Conservation (phyloP, 2,797 vertebrate genomes). For the Cyprinodon diabolis region DNA sequence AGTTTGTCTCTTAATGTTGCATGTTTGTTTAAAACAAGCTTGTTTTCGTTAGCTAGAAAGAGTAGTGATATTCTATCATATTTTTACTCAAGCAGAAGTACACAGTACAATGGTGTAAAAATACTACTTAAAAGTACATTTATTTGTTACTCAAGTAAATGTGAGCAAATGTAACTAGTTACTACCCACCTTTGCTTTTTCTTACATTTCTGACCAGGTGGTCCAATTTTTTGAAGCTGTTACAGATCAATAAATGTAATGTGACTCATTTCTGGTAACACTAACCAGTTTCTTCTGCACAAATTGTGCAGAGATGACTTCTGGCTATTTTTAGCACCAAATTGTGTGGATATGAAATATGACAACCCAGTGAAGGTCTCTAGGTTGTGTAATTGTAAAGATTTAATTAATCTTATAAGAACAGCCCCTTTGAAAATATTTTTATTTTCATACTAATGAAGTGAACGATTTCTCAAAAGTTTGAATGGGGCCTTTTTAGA, state of each 20-base stretch:
- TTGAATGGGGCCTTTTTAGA: background rate
- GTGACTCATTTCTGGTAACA: background rate
- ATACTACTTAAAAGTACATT: no score
- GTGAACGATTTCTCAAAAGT: background rate
- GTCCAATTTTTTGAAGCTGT: background rate
- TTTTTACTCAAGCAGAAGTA: no score
- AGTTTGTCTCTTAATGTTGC: no score
- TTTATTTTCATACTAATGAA: background rate
- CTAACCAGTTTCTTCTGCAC: conserved; percentile 4
- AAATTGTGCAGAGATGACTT: background rate
- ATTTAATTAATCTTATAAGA: background rate
- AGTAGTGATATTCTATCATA: no score
- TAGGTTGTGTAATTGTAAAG: conserved; percentile 22
- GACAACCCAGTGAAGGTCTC: background rate
- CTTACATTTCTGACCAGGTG: background rate
- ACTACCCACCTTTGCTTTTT: background rate
- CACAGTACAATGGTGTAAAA: no score
- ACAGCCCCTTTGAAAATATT: no score
- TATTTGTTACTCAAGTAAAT: no score
- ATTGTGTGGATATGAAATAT: conserved; percentile 3
- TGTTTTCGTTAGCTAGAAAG: no score
- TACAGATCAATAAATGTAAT: background rate
- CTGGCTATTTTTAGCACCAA: conserved; percentile 9
- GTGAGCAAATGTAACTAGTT: no score
- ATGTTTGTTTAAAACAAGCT: no score